phyloP scores from a whole-genome alignment of 1,140 invertebrate species.

The Drosophila erecta region DNA sequence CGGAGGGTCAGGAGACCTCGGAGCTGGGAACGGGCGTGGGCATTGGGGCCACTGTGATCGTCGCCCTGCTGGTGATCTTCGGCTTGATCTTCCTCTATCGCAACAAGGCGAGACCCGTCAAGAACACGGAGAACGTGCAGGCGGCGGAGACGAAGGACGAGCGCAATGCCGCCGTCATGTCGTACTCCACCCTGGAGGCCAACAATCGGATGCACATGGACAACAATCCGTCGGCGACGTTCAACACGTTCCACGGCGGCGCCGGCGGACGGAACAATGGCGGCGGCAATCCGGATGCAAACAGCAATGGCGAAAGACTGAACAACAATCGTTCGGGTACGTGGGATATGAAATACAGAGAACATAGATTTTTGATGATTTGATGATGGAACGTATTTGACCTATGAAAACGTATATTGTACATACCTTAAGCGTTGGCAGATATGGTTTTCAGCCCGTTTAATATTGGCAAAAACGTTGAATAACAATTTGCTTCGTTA shows the following conservation, averaged over 20 bases:
- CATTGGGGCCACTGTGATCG: conserved; percentile 90
- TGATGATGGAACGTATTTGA: too few species aligned
- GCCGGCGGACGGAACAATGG: conserved; percentile 4
- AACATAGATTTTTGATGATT: neutral
- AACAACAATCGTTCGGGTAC: conserved; percentile 62
- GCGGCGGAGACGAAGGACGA: conserved; percentile 93
- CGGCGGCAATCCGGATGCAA: conserved; percentile 10
- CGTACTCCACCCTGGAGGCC: conserved; percentile 88
- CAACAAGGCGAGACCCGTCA: conserved; percentile 92
- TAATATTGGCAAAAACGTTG: too few species aligned
- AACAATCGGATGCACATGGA: conserved; percentile 76
- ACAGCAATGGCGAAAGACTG: conserved; percentile 35
- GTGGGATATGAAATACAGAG: neutral
- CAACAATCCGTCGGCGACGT: conserved; percentile 77
- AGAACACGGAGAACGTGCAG: conserved; percentile 94
- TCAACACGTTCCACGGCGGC: conserved; percentile 81
- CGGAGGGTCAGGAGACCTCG: conserved; percentile 89
- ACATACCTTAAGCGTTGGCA: too few species aligned
- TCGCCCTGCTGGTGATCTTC: conserved; percentile 90
- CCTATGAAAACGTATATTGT: too few species aligned
- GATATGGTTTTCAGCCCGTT: too few species aligned
- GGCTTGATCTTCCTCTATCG: conserved; percentile 89
- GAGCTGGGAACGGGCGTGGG: conserved; percentile 91
- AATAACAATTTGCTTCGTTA: neutral
- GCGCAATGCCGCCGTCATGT: conserved; percentile 93